These are phyloP conservation scores for Fopius arisanus DNA, from an alignment of 1,140 invertebrate species.

Conservation along the genomic window DNA sequence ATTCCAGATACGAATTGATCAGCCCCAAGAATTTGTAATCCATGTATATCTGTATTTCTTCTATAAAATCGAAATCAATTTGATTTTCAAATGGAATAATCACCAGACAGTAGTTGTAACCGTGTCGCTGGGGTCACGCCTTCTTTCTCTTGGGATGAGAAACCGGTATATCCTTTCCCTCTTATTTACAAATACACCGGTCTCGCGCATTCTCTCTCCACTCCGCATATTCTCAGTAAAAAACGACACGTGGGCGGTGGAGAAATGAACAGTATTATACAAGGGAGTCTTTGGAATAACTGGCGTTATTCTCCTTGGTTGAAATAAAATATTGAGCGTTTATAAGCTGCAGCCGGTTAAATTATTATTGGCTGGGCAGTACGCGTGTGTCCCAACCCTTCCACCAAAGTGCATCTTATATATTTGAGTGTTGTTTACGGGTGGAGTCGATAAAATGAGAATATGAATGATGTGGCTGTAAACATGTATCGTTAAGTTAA, in stretches of 20 bases:
- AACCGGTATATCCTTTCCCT: constrained; percentile 50
- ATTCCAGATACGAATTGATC: too few species aligned
- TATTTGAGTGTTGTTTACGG: constrained; percentile 7
- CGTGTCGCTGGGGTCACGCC: constrained; percentile 46
- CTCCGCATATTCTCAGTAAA: not conserved
- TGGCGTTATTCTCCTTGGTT: not conserved
- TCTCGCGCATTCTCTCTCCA: not conserved
- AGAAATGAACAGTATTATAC: not conserved
- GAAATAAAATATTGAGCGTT: constrained; percentile 17
- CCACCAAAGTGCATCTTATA: not conserved
- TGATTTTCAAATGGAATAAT: constrained; percentile 38
- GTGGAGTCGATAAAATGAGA: constrained; percentile 13
- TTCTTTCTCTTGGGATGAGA: constrained; percentile 38
- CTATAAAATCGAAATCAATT: not conserved
- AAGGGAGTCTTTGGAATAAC: not conserved
- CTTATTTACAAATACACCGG: constrained; percentile 21
- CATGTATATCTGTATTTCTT: too few species aligned
- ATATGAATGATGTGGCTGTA: constrained; percentile 7
- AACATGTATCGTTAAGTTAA: constrained; percentile 15
- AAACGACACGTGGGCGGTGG: constrained; percentile 8
- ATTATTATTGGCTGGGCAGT: constrained; percentile 14
- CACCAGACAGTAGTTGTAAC: constrained; percentile 52
- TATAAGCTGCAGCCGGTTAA: not conserved
- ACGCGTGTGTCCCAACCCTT: not conserved
- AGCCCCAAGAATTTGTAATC: too few species aligned